Conservation (phyloP, 1,140 invertebrate genomes). For the Geopemphigus sp. region DNA sequence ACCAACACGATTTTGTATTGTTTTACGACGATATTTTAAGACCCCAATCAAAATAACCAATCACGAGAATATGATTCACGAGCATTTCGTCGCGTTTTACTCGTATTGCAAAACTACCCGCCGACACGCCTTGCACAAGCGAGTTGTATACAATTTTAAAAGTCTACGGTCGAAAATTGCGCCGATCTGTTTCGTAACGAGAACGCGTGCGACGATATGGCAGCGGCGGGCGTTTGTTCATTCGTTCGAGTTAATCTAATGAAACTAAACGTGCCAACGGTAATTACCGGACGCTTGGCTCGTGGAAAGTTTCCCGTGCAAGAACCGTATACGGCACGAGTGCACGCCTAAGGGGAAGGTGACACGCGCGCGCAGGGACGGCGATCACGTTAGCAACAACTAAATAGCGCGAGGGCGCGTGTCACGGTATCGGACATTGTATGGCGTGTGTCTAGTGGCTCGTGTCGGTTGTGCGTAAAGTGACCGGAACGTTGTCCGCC, state of each 20-base stretch:
- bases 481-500: too few relatives aligned
- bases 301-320: slow-evolving; percentile 30
- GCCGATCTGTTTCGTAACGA: neutral
- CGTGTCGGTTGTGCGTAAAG: too few relatives aligned
- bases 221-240: neutral
- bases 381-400: neutral
- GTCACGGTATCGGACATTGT: neutral
- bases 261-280: slow-evolving; percentile 17
- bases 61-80: too few relatives aligned
- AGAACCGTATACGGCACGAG: too few relatives aligned
- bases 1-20: too few relatives aligned
- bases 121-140: too few relatives aligned
- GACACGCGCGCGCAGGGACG: neutral
- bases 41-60: too few relatives aligned
- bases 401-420: slow-evolving; percentile 4
- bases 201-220: neutral
- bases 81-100: too few relatives aligned
- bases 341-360: neutral
- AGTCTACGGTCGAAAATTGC: neutral
- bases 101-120: too few relatives aligned
- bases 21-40: too few relatives aligned
- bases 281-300: slow-evolving; percentile 31
- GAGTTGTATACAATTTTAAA: neutral
- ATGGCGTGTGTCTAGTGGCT: neutral
- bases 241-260: slow-evolving; percentile 39